Percentiles rank a stretch among this genome's conserved stretches.
These are phyloP conservation scores for Drosophila gunungcola DNA, from an alignment of 1,140 invertebrate genomes.

Conservation along the genomic window DNA sequence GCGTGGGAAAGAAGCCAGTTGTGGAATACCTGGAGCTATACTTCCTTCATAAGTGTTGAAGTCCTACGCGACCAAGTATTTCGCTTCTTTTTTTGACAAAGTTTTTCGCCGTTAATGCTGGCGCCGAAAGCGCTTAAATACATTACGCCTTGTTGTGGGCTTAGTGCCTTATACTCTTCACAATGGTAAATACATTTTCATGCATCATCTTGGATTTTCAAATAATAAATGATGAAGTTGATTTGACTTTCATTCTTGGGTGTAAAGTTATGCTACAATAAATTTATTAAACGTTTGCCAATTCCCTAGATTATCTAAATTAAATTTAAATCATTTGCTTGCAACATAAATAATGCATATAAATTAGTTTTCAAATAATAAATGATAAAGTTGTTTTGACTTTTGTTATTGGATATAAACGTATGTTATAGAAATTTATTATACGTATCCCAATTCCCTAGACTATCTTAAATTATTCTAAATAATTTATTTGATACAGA, in stretches of 20 bases:
- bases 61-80: slow-evolving; percentile 19
- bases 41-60: slow-evolving; percentile 23
- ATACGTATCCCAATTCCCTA: too few relatives aligned
- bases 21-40: slow-evolving; percentile 47
- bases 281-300: background rate
- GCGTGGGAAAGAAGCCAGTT: slow-evolving; percentile 39
- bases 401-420: too few relatives aligned
- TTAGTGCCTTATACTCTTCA: background rate
- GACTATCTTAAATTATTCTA: too few relatives aligned
- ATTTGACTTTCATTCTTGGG: too few relatives aligned
- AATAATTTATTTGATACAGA: too few relatives aligned
- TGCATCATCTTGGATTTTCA: background rate
- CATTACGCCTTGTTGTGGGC: slow-evolving; percentile 66
- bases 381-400: background rate
- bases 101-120: slow-evolving; percentile 32
- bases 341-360: too few relatives aligned
- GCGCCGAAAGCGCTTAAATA: slow-evolving; percentile 62
- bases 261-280: too few relatives aligned
- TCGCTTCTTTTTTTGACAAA: slow-evolving; percentile 12
- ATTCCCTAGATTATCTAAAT: background rate
- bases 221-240: background rate
- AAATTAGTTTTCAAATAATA: background rate
- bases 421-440: too few relatives aligned
- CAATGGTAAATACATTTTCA: background rate
- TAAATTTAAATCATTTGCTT: background rate